Base-by-base conservation (phyloP, 1,140 invertebrate genomes). In the Saccostrea echinata region DNA sequence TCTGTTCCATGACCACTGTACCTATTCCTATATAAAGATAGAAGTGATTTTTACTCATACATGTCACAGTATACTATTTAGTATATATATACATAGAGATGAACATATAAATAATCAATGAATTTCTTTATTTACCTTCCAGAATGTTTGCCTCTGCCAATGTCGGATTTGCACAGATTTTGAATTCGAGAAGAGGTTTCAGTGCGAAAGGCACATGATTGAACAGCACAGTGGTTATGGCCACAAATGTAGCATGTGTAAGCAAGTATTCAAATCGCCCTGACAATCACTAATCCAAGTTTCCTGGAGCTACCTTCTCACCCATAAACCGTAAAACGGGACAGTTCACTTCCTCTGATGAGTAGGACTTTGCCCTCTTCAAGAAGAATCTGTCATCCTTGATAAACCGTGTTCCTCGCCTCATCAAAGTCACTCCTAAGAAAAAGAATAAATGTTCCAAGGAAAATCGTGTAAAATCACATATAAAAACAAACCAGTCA, bases 151-250 rank as follows among this genome's bases (percentile, higher is more conserved):
- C 33, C 3, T 86, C 0, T 82, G 57, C 51, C 71, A 30, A 13
- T 86, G 85, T 61, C 76, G 76, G 21, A 86, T 86, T 13, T 87
- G 86, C 9, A 33, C 35, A 3, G 76, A 83, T 30, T 64, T 80
- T 51, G 64, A 43, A 8, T 86, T 86, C 27, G 86, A 87, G 13
- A 82, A 76, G 24, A 30, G 53, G 3, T 55, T 64, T 51, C 27
- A 51, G 9, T 87, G 86, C 30, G 81, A 87, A 24, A 43, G 86
- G n/a, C 81, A 87, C 13, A 71, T 84, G 57, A 18, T n/a, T 13
- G 81, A 87, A 30, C 24, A 87, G 84, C 80, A 87, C 43, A 61
- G 52, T 52, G 86, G 86, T 16, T 83, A 82, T 76, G 86, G 86
- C 3, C 27, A 35, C 30, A 87, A 33, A 53, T 87, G 86, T 30